Conservation (phyloP, 2,888 invertebrate genomes). For the Minunthozetes semirufus region DNA sequence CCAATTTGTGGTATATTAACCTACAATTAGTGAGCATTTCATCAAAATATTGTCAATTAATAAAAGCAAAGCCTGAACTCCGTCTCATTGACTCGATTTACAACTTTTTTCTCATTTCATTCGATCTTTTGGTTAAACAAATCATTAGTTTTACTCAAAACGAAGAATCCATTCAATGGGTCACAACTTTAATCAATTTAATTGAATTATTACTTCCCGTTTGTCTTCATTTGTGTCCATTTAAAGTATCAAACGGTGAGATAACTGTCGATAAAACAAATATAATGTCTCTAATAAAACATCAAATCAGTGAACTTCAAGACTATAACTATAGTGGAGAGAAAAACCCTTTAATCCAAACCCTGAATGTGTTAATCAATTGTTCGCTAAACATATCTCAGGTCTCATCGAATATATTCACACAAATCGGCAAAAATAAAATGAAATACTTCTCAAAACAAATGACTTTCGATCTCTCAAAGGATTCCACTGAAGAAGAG, state of each 20-base stretch:
- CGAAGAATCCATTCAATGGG: not conserved
- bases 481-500: slow-evolving; percentile 24
- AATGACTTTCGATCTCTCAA: not conserved
- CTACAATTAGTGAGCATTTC: slow-evolving; percentile 1
- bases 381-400: slow-evolving; percentile 16
- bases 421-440: not conserved
- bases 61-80: not conserved
- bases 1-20: slow-evolving; percentile 4
- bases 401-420: not conserved
- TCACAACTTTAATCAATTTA: not conserved
- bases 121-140: not conserved
- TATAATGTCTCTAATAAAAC: slow-evolving; percentile 2
- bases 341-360: slow-evolving; percentile 1
- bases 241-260: not conserved
- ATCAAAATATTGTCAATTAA: not conserved
- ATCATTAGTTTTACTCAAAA: not conserved
- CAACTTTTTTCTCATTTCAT: not conserved
- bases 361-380: slow-evolving; percentile 21
- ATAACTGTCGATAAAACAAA: not conserved
- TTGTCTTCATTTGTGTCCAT: slow-evolving; percentile 16
- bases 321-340: not conserved
- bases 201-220: slow-evolving; percentile 18
- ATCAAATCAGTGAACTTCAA: not conserved
- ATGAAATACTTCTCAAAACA: slow-evolving; percentile 3
- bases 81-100: slow-evolving; percentile 3